Base-by-base conservation (phyloP, 2,888 invertebrate species). In the Notocelia uddmanniana region DNA sequence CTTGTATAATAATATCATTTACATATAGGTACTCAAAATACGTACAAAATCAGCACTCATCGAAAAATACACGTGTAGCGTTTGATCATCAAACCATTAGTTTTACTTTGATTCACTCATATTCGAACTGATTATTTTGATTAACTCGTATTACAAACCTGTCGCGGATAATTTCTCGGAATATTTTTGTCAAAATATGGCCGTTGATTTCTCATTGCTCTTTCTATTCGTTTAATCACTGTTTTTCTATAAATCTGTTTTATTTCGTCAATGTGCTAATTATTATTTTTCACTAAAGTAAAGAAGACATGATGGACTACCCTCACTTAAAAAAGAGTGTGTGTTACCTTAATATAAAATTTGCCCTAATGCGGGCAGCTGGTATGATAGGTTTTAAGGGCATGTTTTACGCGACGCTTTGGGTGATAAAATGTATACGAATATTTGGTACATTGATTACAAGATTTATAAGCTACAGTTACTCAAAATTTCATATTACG, bases 161-260 rank as follows among this genome's bases (percentile, higher is more conserved):
- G 72, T 5, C 67, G 72, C 3, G 55, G 68, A 15, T 64, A 15
- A 31, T 60, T 21, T 66, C 19, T 54, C 62, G 57, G 9, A 31
- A 37, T 41, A 63, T 73, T 67, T 64, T 64, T 72, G 26, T 68
- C 68, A 57, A 57, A 50, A 31, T 68, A 68, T 11, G 60, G 68
- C n/a, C 68, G 72, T 26, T 72, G 72, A 19, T 72, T 72, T 37
- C 8, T 72, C 72, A 72, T 72, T 41, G 18, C 37, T 58, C 37
- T 3, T 52, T 23, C 0, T 11, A 52, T 52, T 8, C 9, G 41
- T 41, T 58, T 57, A 48, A 5, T 41, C 66, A 55, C 66, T 18
- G 23, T 1, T 55, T 23, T 66, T 31, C 23, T 26, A 57, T 18
- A 1, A 23, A 37, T 54, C 15, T 1, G 15, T 37, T 23, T 37